Base-by-base conservation (phyloP, 2,888 invertebrate species). In the Bugula neritina region DNA sequence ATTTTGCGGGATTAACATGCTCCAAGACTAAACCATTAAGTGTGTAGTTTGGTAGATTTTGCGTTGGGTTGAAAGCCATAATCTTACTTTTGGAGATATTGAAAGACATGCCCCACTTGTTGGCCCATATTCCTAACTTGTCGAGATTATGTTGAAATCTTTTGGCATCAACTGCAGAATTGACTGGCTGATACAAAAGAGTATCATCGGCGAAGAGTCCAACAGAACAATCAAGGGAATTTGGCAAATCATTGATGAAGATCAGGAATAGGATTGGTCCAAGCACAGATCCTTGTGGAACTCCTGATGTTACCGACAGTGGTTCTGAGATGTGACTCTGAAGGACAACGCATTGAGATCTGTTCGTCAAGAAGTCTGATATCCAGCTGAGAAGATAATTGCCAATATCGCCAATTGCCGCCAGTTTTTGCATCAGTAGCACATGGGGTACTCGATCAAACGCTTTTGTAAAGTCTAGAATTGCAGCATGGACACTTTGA, bases 381-480 rank as follows among this genome's bases (percentile, higher is more conserved):
- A 63, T 63, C 63, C 63, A 63, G 17, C 31, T 31, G 17, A 63
- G 5, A 3, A 63, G 31, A n/a, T 63, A 63, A n/a, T 63, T 27
- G 13, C 31, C 63, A 3, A 31, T 57, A 25, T 57, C 57, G 17
- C 25, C 57, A 57, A 57, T 57, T 5, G 10, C 10, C 25, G 57
- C 17, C 5, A 57, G 57, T 25, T 57, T 57, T 25, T n/a, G 23
- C 57, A 57, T 57, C 21, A 57, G 23, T 5, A 57, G 57, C 23
- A 5, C 23, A 57, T 57, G 57, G 10, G 57, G 57, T 5, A 73
- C 73, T 34, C 72, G 58, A 35, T 74, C 72, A 54, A 74, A 74
- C 1, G 70, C 73, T 54, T 74, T 72, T n/a, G 69, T 25, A 35
- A 77, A 76, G 71, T 77, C 76, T 13, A 73, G 58, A 23, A 75